A percentile compares a stretch with the other conserved stretches of the same genome.
Evolutionary conservation across 2,888 invertebrate genomes (phyloP).

Genomic region (Chrysomela aeneicollis): DNA sequence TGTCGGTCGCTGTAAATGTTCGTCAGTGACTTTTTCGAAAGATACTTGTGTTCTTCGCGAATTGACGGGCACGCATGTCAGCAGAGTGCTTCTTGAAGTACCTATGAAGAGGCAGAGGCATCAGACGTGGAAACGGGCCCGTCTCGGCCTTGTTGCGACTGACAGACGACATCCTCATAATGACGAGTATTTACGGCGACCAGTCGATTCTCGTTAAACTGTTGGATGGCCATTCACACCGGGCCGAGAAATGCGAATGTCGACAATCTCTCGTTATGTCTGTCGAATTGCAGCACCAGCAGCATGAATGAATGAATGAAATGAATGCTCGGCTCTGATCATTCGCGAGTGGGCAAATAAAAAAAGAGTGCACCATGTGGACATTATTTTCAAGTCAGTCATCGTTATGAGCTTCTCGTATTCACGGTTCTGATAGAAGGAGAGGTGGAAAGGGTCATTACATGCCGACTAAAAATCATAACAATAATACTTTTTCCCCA

Average conservation of each 20-base stretch:
- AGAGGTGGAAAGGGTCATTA: not conserved
- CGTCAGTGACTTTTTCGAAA: no score
- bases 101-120: no score
- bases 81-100: no score
- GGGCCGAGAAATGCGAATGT: not conserved
- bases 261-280: slow-evolving; percentile 1
- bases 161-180: slow-evolving; percentile 17
- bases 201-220: slow-evolving; percentile 16
- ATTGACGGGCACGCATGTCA: no score
- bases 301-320: slow-evolving; percentile 7
- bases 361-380: not conserved
- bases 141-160: not conserved
- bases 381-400: slow-evolving; percentile 1
- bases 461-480: no score
- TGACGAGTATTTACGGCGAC: slow-evolving; percentile 13
- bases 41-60: no score
- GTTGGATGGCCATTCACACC: slow-evolving; percentile 18
- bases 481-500: no score
- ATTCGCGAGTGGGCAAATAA: not conserved
- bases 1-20: no score
- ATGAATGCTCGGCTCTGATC: slow-evolving; percentile 1
- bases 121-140: not conserved
- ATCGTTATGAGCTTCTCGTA: not conserved
- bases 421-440: slow-evolving; percentile 19
- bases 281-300: slow-evolving; percentile 2